Conservation (phyloP, 1,140 invertebrate species). For the Halesus radiatus region DNA sequence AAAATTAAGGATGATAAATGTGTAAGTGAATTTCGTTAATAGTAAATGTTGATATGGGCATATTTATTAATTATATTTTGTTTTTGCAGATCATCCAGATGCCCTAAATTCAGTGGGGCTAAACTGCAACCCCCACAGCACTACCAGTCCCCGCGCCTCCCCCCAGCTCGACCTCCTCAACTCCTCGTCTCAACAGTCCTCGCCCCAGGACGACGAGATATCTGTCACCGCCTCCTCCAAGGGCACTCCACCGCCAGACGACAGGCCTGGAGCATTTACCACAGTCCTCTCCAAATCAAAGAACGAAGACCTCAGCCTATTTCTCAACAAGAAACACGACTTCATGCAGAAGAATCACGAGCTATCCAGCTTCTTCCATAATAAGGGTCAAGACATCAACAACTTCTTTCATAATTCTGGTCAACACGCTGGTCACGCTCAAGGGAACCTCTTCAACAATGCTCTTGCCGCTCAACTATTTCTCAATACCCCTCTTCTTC, state of each 20-base stretch:
- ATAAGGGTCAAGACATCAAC: constrained; percentile 61
- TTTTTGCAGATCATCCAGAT: constrained; percentile 49
- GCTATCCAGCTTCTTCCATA: constrained; percentile 49
- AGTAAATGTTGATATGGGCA: too few relatives aligned
- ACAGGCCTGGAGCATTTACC: constrained; percentile 69
- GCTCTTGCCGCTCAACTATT: constrained; percentile 79
- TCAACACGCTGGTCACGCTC: constrained; percentile 65
- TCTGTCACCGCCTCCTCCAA: constrained; percentile 75
- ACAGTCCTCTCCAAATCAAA: constrained; percentile 65
- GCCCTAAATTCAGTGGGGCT: constrained; percentile 56
- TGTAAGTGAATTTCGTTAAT: too few relatives aligned
- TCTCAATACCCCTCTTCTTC: constrained; percentile 77
- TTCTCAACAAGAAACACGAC: constrained; percentile 55
- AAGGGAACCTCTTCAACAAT: constrained; percentile 74
- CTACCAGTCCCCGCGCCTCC: constrained; percentile 75
- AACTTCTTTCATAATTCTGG: constrained; percentile 62
- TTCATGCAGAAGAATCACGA: constrained; percentile 56
- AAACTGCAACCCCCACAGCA: constrained; percentile 73
- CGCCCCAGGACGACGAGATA: constrained; percentile 76
- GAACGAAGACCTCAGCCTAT: constrained; percentile 58
- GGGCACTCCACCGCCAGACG: constrained; percentile 66
- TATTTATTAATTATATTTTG: too few relatives aligned
- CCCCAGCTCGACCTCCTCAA: constrained; percentile 59
- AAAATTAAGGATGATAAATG: too few relatives aligned
- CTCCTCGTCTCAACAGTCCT: constrained; percentile 67